Base-by-base conservation (phyloP, 2,797 vertebrate genomes). In the Picus viridis region DNA sequence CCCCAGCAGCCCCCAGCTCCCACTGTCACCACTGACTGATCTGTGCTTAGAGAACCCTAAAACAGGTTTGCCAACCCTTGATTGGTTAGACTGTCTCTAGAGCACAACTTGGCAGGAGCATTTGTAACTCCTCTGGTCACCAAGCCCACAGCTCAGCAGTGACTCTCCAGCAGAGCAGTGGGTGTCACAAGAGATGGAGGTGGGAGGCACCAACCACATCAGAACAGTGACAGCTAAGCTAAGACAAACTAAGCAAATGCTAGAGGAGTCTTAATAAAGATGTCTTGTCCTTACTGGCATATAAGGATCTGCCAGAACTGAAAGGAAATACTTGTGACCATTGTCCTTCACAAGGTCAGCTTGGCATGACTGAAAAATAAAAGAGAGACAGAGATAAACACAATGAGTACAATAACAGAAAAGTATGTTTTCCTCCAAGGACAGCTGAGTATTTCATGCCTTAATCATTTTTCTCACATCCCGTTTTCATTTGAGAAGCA, bases 291-390 rank as follows among this genome's bases (percentile, higher is more conserved):
- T 99, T 98, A 99, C 99, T 6, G 99, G 99, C 99, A 99, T 99
- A 96, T 99, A 99, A 4, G 98, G 99, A 93, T 99, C 99, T 2
- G 99, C 99, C 96, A 99, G 88, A 80, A 99, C 99, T 0, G 99
- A 99, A 36, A 99, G 98, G 98, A 99, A 99, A 96, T 99, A 99
- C 94, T 99, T 99, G 98, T 99, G 99, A 5, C 99, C 99, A 5
- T 98, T 99, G 98, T 99, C 99, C 97, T 99, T 99, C 88, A 99
- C 99, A 72, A 99, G 98, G 96, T 99, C 99, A 23, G 99, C 99
- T 90, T 99, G 99, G 97, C 99, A 99, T 0, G 99, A 99, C 99
- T 99, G 96, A 4, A 92, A 97, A 74, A 91, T 6, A 51, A 51
- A 22, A 43, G 49, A 53, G 63, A 96, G 64, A 95, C 36, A 77